Evolutionary conservation across 1,140 invertebrate genomes (phyloP), one percentile per base, ranked within the genome.

Genomic region (Drosophila subobscura): DNA sequence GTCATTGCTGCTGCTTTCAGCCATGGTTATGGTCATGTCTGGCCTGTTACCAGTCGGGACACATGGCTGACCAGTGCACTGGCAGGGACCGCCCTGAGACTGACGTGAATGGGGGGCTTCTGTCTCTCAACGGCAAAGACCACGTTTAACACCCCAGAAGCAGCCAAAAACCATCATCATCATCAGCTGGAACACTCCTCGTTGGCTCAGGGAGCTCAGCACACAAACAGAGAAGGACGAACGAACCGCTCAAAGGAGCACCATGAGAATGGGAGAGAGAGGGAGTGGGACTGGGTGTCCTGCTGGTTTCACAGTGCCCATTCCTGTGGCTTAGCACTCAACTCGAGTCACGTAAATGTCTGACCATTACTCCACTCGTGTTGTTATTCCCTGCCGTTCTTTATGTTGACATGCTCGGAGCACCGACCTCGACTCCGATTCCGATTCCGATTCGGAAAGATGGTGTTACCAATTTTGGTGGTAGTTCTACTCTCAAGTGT

Each of bases 271-370:
- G 27, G 50, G 16, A 20, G 41, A 12, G 10, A 23, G 22, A 3
- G 33, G 1, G 29, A 53, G 45, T 40, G 47, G 37, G 65, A 41
- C 12, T 23, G 41, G n/a, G 22, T 29, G 27, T 78, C 74, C 74
- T 83, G 52, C 67, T 58, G 79, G 41, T 37, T 16, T 52, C 37
- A 29, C 46, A 29, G 20, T 25, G 52, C 41, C 53, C 49, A 44
- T 53, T 75, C 57, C 73, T 67, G 73, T 50, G 77, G 81, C 67
- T 85, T 86, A 56, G 64, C 81, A 77, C 77, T 81, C 52, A 46
- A 80, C 44, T 68, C 56, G 45, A 77, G 81, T 86, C 81, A 88
- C 81, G 81, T 85, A 74, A 65, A 65, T 77, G 56, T 77, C 67
- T 51, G 58, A 57, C 74, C 53, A 63, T 74, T 49, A 53, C 47